Conservation (phyloP, 2,888 invertebrate species). For the Phaonia tiefii region DNA sequence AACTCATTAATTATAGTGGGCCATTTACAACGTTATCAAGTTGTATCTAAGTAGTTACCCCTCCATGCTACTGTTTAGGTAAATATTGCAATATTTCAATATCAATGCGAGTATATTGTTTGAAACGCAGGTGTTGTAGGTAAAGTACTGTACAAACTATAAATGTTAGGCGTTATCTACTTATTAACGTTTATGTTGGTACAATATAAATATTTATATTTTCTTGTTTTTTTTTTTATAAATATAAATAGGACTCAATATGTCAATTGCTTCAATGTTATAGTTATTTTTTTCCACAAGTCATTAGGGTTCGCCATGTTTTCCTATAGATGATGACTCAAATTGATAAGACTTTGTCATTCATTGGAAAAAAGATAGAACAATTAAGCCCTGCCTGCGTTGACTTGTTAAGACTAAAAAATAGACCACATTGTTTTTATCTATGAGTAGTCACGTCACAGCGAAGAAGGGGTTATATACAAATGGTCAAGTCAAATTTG, state of each 20-base stretch:
- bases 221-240: too few relatives aligned
- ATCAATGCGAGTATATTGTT: not conserved
- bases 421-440: not conserved
- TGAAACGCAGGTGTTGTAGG: not conserved
- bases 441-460: constrained; percentile 2
- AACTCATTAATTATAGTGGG: not conserved
- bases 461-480: too few relatives aligned
- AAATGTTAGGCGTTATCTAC: too few relatives aligned
- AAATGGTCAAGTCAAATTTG: too few relatives aligned
- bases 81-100: constrained; percentile 1
- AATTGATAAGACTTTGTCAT: not conserved
- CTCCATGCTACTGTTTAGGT: not conserved
- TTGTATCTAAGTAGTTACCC: not conserved
- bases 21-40: not conserved
- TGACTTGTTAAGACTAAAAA: not conserved
- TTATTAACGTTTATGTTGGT: too few relatives aligned
- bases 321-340: too few relatives aligned
- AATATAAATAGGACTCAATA: too few relatives aligned
- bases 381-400: not conserved
- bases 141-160: too few relatives aligned
- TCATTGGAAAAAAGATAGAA: not conserved
- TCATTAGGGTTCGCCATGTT: too few relatives aligned
- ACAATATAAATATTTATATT: too few relatives aligned
- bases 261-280: too few relatives aligned
- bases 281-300: too few relatives aligned